Percentiles rank a stretch among this genome's conserved stretches.
phyloP scores from a whole-genome alignment of 2,113 vertebrate species.

The Diadophis punctatus region DNA sequence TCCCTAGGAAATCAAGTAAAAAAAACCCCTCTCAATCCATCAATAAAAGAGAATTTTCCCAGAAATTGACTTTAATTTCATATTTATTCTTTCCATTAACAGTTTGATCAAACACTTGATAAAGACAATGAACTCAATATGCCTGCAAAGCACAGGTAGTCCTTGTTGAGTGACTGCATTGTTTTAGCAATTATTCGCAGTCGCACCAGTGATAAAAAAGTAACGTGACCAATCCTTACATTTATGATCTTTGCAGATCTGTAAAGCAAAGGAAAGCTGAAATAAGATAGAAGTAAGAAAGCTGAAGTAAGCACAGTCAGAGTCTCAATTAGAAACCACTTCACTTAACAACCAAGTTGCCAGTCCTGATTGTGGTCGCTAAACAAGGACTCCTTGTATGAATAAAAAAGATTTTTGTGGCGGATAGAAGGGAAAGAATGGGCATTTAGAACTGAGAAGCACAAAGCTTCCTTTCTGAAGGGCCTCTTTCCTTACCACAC shows the following conservation, averaged over 20 bases:
- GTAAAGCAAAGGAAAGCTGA: background rate
- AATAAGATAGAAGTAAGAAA: background rate
- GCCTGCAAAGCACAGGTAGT: background rate
- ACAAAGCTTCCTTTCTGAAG: background rate
- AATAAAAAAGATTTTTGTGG: background rate
- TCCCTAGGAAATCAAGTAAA: constrained; percentile 70
- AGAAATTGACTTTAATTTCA: background rate
- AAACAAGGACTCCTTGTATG: background rate
- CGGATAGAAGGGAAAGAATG: background rate
- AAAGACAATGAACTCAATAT: background rate
- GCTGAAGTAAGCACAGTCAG: background rate
- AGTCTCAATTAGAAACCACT: background rate
- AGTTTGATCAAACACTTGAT: background rate
- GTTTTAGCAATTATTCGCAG: background rate
- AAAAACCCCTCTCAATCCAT: constrained; percentile 1
- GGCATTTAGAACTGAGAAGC: background rate
- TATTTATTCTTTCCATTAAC: background rate
- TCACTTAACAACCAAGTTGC: background rate
- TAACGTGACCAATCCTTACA: background rate
- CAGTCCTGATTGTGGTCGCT: background rate
- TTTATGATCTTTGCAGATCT: background rate
- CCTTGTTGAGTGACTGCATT: background rate
- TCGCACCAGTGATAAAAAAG: background rate
- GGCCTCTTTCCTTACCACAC: background rate
- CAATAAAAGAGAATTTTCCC: background rate